These are phyloP conservation scores for Piprites chloris DNA, from an alignment of 2,113 vertebrate species.

Conservation along the genomic window DNA sequence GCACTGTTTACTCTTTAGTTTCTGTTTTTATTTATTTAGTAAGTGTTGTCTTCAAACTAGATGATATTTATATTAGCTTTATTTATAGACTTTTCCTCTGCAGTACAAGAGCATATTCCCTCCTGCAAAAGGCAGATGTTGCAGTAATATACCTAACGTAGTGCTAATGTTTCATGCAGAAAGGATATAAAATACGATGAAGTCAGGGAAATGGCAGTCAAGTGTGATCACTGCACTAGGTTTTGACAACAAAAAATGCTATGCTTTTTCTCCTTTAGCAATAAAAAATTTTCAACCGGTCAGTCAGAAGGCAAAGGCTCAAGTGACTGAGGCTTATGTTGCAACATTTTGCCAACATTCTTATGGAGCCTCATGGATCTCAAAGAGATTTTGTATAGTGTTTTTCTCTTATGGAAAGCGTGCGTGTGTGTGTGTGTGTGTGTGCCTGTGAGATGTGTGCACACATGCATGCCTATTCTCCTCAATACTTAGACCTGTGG, in stretches of 20 bases:
- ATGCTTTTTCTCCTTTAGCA: neutral
- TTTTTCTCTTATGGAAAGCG: neutral
- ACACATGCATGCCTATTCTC: neutral
- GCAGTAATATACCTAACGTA: neutral
- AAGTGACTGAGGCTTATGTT: fast-evolving
- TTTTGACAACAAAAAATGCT: neutral
- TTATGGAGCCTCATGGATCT: neutral
- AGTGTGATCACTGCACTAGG: neutral
- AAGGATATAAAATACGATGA: neutral
- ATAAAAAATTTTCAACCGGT: neutral
- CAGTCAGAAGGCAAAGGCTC: neutral
- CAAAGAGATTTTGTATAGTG: neutral
- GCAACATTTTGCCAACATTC: neutral
- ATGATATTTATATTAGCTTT: neutral
- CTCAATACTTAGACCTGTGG: neutral
- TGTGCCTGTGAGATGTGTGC: neutral
- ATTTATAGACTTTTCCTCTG: neutral
- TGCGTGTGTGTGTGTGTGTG: fast-evolving
- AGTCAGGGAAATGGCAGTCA: neutral
- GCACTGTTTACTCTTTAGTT: neutral
- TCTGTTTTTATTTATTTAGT: neutral
- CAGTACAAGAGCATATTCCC: neutral
- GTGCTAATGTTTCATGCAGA: neutral
- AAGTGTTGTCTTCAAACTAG: neutral
- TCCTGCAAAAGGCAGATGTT: neutral